Conservation (phyloP, 2,888 invertebrate species). For the Anodontia alba region DNA sequence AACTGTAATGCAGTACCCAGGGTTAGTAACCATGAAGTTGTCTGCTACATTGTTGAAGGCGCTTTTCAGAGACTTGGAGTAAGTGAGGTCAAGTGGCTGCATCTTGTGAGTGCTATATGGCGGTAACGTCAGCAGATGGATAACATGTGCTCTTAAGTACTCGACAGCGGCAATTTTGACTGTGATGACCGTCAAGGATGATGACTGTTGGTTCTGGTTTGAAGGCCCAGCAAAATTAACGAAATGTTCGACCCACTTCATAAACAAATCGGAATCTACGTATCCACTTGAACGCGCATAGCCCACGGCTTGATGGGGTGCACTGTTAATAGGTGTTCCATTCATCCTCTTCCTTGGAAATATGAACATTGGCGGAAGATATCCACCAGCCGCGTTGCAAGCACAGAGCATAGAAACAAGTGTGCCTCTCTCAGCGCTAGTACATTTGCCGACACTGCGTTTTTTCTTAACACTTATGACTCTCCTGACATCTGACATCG, state of each 20-base stretch:
- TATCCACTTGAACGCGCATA: no score
- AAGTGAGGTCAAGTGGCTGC: slow-evolving; percentile 70
- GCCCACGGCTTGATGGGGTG: slow-evolving; percentile 77
- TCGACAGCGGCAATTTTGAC: slow-evolving; percentile 78
- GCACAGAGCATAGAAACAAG: slow-evolving; percentile 56
- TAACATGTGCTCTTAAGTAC: slow-evolving; percentile 75
- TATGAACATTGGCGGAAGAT: slow-evolving; percentile 66
- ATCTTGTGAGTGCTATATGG: slow-evolving; percentile 81
- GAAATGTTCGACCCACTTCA: slow-evolving; percentile 83
- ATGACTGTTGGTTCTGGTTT: no score
- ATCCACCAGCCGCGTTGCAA: slow-evolving; percentile 59
- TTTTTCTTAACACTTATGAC: no score
- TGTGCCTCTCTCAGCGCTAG: slow-evolving; percentile 41
- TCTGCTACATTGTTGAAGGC: slow-evolving; percentile 55
- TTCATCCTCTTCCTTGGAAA: slow-evolving; percentile 79
- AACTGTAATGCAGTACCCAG: slow-evolving; percentile 48
- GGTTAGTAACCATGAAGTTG: slow-evolving; percentile 52
- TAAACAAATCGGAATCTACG: slow-evolving; percentile 67
- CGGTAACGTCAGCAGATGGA: slow-evolving; percentile 81
- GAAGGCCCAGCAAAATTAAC: slow-evolving; percentile 69
- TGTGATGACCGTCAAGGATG: slow-evolving; percentile 78
- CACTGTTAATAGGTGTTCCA: slow-evolving; percentile 71
- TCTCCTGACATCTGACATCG: no score
- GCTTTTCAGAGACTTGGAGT: slow-evolving; percentile 66
- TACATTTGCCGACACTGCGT: no score